Evolutionary conservation across 2,888 invertebrate species (phyloP), one percentile per base, ranked within the genome.

Genomic region (Torymus tubicola): DNA sequence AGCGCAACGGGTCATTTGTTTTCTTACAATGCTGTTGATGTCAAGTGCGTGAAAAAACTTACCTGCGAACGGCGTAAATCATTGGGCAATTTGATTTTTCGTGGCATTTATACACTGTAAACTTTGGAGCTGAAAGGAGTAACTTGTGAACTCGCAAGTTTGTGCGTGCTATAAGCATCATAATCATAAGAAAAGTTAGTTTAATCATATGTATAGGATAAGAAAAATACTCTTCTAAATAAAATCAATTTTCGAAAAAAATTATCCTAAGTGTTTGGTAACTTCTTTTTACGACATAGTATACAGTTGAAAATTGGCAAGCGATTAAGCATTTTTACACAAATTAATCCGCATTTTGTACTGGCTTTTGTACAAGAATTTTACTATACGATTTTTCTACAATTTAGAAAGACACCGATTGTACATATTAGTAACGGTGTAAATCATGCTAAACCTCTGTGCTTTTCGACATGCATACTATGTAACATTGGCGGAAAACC

Each of bases 11-110:
- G 16, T 68, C 21, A 2, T 68, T 55, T 31, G 31, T 31, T 31
- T 31, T 31, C 31, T 53, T 72, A 57, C 42, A 24, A 2, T 68
- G 57, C 60, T 24, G n/a, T 67, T 8, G 2, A n/a, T 3, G 42
- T 13, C 12, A 53, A 64, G 52, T 42, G 67, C 24, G 52, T 18
- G 57, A 42, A 50, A 69, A 68, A 58, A 52, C 58, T 10, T 63
- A 69, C 18, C 31, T 31, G 42, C 21, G 52, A 50, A 67, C 57
- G 57, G 52, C 55, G 81, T 81, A 71, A 75, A 67, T 78, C 24
- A 78, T 78, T 78, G 74, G 71, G 50, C 67, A 78, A 31, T 61
- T 63, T 14, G 52, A 75, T 69, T 58, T 77, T 81, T 71, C 60
- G 21, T 57, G 31, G 31, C 74, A 61, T 63, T 65, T 53, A 42